These are phyloP conservation scores for Carcharodon carcharias DNA, from an alignment of 2,797 vertebrate species.

Conservation along the genomic window DNA sequence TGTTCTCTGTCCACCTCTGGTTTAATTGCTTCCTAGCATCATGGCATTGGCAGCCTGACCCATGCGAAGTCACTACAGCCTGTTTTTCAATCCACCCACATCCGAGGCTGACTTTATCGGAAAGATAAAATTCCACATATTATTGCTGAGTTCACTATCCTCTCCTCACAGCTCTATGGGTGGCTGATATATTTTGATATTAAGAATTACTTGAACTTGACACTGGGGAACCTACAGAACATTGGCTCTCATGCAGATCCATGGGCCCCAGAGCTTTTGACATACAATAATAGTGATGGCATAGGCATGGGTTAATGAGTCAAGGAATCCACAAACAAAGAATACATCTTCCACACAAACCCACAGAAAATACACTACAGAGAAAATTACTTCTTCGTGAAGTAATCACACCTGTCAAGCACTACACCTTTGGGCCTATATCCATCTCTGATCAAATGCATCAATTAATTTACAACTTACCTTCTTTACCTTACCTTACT, in stretches of 20 bases:
- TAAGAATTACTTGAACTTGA: not conserved
- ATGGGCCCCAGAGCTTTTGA: not conserved
- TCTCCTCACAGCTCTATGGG: not conserved
- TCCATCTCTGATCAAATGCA: not conserved
- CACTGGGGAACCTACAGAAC: not conserved
- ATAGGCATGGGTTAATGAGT: not conserved
- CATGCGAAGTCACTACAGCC: no score
- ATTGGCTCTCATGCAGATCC: not conserved
- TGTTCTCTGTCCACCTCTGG: no score
- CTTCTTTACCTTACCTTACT: not conserved
- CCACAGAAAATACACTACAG: not conserved
- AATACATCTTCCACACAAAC: not conserved
- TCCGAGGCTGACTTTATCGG: no score
- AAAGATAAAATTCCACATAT: not conserved
- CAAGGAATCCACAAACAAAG: no score
- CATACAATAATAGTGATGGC: not conserved
- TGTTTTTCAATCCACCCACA: no score
- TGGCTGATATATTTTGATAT: not conserved
- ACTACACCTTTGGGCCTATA: not conserved
- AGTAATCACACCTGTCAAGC: not conserved
- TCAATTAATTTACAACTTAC: not conserved
- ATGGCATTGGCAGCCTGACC: no score
- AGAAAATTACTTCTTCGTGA: no score
- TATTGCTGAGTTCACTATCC: not conserved
- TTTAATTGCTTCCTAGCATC: no score